phyloP scores from a whole-genome alignment of 2,113 vertebrate species.

The Tauraco erythrolophus region DNA sequence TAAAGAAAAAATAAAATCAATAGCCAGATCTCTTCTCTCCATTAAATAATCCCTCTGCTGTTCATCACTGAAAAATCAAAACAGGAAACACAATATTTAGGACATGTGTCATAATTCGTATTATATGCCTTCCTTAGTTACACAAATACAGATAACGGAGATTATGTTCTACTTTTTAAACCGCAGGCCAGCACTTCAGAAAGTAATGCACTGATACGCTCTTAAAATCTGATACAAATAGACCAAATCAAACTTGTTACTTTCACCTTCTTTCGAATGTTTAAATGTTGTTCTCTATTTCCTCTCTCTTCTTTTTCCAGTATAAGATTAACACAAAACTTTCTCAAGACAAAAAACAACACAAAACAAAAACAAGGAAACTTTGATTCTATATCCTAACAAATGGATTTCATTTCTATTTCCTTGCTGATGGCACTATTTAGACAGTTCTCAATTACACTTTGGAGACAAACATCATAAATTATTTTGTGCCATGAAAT shows the following conservation, averaged over 20 bases:
- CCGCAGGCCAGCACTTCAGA: not conserved
- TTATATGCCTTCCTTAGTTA: not conserved
- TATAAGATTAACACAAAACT: not conserved
- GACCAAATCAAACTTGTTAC: not conserved
- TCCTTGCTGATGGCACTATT: not conserved
- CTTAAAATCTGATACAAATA: not conserved
- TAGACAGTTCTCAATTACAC: not conserved
- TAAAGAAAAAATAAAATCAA: slow-evolving; percentile 98
- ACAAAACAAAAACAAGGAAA: not conserved
- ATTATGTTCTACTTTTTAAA: slow-evolving; percentile 3
- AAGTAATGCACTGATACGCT: not conserved
- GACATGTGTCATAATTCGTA: not conserved
- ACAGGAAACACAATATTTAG: slow-evolving; percentile 27
- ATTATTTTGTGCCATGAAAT: not conserved
- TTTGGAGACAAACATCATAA: not conserved
- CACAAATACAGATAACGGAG: not conserved
- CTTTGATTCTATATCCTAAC: not conserved
- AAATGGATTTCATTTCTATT: not conserved
- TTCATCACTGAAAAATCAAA: slow-evolving; percentile 88
- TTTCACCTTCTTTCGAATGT: not conserved
- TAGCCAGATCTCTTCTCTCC: slow-evolving; percentile 97
- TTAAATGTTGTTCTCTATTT: not conserved
- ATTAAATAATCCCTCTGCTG: slow-evolving; percentile 97
- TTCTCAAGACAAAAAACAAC: not conserved
- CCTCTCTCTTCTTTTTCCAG: not conserved